These are phyloP conservation scores for Larimichthys crocea DNA, from an alignment of 2,113 vertebrate species.

Conservation along the genomic window DNA sequence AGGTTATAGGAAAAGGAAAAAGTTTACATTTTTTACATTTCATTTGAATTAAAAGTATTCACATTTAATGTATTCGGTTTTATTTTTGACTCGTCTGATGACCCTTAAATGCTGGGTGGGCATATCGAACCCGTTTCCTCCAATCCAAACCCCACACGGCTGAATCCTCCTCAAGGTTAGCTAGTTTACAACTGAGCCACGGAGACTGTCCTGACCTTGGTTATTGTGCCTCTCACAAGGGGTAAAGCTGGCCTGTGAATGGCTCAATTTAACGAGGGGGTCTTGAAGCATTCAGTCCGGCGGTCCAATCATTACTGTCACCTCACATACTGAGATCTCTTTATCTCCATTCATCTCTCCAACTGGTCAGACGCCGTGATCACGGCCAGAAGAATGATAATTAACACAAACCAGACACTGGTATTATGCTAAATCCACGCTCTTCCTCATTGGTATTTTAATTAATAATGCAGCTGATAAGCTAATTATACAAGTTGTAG, in stretches of 20 bases:
- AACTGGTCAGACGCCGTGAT: conserved; percentile 49
- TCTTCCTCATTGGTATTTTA: conserved; percentile 80
- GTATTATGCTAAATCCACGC: conserved; percentile 73
- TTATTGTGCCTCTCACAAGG: conserved; percentile 12
- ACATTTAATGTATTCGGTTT: background rate
- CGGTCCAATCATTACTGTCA: conserved; percentile 51
- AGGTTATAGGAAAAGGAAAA: background rate
- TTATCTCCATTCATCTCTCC: conserved; percentile 57
- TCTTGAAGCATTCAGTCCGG: conserved; percentile 45
- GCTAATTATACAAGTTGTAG: conserved; percentile 85
- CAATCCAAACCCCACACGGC: conserved; percentile 8
- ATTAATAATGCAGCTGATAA: conserved; percentile 84
- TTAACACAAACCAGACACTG: conserved; percentile 69
- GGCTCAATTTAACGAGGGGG: conserved; percentile 34
- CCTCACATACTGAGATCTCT: conserved; percentile 51
- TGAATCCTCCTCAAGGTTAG: conserved; percentile 48
- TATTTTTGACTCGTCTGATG: background rate
- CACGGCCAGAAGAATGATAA: conserved; percentile 79
- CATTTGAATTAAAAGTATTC: background rate
- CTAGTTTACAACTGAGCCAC: conserved; percentile 11
- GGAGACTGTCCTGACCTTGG: conserved; percentile 31
- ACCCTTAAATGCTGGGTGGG: background rate
- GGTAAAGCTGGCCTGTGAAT: conserved; percentile 12
- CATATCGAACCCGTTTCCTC: conserved; percentile 24
- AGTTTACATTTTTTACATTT: background rate